Evolutionary conservation across 1,140 invertebrate species (phyloP).

Genomic region (Hetaerina americana): DNA sequence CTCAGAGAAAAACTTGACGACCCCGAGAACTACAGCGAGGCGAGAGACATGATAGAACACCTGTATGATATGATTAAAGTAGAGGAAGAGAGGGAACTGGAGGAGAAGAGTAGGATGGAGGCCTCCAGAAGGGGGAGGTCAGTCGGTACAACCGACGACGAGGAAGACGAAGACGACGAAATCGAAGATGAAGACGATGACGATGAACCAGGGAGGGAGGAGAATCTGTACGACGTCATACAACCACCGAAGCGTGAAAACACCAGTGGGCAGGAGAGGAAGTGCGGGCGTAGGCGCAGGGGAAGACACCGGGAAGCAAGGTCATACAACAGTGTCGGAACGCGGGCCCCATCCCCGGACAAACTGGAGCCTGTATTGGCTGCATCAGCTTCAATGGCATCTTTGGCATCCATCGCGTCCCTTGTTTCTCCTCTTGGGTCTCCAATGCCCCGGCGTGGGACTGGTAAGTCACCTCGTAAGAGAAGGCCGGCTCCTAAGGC

Average conservation of each 20-base stretch:
- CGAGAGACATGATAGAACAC: slow-evolving; percentile 62
- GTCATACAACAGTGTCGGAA: slow-evolving; percentile 37
- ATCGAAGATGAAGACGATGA: slow-evolving; percentile 1
- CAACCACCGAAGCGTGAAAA: slow-evolving; percentile 24
- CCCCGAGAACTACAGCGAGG: slow-evolving; percentile 56
- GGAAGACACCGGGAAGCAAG: slow-evolving; percentile 28
- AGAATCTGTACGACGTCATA: slow-evolving; percentile 17
- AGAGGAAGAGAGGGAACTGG: slow-evolving; percentile 32
- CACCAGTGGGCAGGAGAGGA: slow-evolving; percentile 30
- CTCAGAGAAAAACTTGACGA: slow-evolving; percentile 53
- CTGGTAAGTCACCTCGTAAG: not conserved
- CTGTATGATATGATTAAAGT: slow-evolving; percentile 64
- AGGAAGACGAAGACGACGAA: slow-evolving; percentile 5
- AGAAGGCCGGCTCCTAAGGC: not conserved
- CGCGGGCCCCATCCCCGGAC: slow-evolving; percentile 44
- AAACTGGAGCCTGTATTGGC: slow-evolving; percentile 33
- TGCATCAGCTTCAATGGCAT: not conserved
- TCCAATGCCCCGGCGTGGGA: not conserved
- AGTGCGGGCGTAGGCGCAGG: slow-evolving; percentile 22
- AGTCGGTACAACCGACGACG: not conserved
- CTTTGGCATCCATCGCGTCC: not conserved
- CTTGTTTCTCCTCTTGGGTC: not conserved
- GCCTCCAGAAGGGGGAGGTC: not conserved
- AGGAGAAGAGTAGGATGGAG: not conserved
- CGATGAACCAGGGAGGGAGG: too few species aligned